Percentiles rank a stretch among this genome's conserved stretches.
phyloP scores from a whole-genome alignment of 2,888 invertebrate species.

The Pycnomerus fuliginosus region DNA sequence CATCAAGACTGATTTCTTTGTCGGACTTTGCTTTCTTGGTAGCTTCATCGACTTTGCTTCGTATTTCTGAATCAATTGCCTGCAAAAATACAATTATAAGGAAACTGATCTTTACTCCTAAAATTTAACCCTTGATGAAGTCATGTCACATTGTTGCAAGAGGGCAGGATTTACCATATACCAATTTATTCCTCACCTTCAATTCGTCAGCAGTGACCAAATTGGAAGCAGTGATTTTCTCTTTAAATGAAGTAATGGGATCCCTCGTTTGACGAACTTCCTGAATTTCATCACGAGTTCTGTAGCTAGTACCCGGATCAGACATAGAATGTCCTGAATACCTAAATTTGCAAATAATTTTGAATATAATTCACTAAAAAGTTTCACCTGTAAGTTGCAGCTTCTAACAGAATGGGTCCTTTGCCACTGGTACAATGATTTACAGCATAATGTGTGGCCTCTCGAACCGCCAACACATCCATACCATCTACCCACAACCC shows the following conservation, averaged over 20 bases:
- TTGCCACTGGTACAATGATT: slow-evolving; percentile 81
- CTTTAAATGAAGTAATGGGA: slow-evolving; percentile 96
- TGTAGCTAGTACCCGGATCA: slow-evolving; percentile 96
- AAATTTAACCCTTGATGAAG: no score
- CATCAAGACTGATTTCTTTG: slow-evolving; percentile 66
- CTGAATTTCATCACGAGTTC: slow-evolving; percentile 94
- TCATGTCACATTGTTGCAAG: no score
- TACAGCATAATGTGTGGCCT: slow-evolving; percentile 80
- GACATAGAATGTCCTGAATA: slow-evolving; percentile 99
- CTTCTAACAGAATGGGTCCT: slow-evolving; percentile 92
- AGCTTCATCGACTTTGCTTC: slow-evolving; percentile 82
- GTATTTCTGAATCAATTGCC: slow-evolving; percentile 86
- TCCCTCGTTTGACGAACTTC: slow-evolving; percentile 95
- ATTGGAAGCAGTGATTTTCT: slow-evolving; percentile 75
- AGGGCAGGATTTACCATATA: no score
- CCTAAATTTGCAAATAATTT: slow-evolving; percentile 13
- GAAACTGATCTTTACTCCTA: no score
- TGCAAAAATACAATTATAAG: slow-evolving; percentile 49
- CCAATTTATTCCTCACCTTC: slow-evolving; percentile 52
- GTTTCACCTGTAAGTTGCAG: slow-evolving; percentile 92
- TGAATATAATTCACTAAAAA: not conserved
- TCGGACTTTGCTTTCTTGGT: slow-evolving; percentile 69
- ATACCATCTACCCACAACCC: slow-evolving; percentile 98
- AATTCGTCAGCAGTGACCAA: slow-evolving; percentile 83
- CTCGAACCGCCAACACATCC: slow-evolving; percentile 91